Base-by-base conservation (phyloP, 2,888 invertebrate species). In the Deilephila elpenor region DNA sequence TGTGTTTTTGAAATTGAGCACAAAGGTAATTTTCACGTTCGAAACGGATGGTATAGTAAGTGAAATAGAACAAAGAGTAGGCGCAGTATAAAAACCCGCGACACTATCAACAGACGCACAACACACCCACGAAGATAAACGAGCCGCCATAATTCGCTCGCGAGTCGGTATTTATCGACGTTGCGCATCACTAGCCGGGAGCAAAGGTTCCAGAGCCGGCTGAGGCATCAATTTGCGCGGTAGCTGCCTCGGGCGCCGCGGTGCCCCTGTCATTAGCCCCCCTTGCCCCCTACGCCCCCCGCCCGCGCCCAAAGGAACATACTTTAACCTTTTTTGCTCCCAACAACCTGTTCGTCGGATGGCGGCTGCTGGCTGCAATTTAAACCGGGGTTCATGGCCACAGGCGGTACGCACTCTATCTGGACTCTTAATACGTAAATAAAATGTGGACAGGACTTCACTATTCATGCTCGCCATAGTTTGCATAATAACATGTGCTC, bases 271-370 rank as follows among this genome's bases (percentile, higher is more conserved):
- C 93, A 93, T 93, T 93, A 93, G 88, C 87, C 90, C 88, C 88
- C 84, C 82, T 78, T 82, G 78, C 82, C 81, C 78, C 79, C 44
- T 64, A 71, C 76, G 83, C 82, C 81, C 78, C 79, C 44, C 76
- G 83, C 82, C 59, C 34, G 74, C 70, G 78, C 76, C 79, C 79
- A 75, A 81, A 81, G 89, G 89, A 91, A 88, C 91, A 93, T 92
- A 93, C 92, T 92, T 93, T 94, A 94, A 93, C 93, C 93, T 94
- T 94, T 94, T 94, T 94, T 93, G 93, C 93, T 90, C 89, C 91
- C 87, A 82, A 86, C 93, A 94, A 94, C 94, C 94, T 93, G 94
- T 94, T 94, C 92, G 87, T 87, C 87, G 56, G 56, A 89, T 91
- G 89, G 92, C 89, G 89, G 87, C 91, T 89, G 84, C 89, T 83